Evolutionary conservation across 37 sponge, comb jelly and placozoan species (phyloP).

Genomic region (Hexactinellida sp.): DNA sequence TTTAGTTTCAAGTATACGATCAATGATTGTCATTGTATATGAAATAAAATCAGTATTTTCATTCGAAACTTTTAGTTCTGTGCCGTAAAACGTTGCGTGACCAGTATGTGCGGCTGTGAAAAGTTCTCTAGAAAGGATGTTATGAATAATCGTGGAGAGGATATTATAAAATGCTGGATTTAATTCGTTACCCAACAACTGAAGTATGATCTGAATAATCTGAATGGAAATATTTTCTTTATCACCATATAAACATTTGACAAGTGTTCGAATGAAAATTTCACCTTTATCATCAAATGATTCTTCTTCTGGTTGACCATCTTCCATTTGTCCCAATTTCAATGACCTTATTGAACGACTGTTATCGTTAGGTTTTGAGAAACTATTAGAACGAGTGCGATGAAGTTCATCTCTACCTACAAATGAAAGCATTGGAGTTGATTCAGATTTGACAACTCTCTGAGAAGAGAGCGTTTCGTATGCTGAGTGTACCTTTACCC

Average conservation of each 20-base stretch:
- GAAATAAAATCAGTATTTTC: not conserved
- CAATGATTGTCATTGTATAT: not conserved
- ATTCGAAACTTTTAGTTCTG: not conserved
- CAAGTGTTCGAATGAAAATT: not conserved
- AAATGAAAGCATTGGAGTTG: not conserved
- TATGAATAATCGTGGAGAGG: not conserved
- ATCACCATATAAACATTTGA: not conserved
- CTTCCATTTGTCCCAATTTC: not conserved
- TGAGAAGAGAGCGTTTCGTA: not conserved
- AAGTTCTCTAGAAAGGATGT: not conserved
- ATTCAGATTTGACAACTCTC: not conserved
- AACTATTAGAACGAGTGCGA: slow-evolving; percentile 11
- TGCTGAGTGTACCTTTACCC: not conserved
- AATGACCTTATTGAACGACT: not conserved
- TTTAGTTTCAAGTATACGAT: not conserved
- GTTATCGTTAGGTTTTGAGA: not conserved
- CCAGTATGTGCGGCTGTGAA: not conserved
- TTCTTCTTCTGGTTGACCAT: not conserved
- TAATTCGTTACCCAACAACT: slow-evolving; percentile 10
- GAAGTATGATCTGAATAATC: not conserved
- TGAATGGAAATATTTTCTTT: not conserved
- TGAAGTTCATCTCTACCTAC: not conserved
- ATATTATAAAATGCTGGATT: slow-evolving; percentile 11
- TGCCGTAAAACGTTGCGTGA: not conserved
- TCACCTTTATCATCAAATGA: not conserved